A percentile compares a stretch with the other conserved stretches of the same genome.
Conservation (phyloP, 2,113 vertebrate species). For the Propithecus coquereli region DNA sequence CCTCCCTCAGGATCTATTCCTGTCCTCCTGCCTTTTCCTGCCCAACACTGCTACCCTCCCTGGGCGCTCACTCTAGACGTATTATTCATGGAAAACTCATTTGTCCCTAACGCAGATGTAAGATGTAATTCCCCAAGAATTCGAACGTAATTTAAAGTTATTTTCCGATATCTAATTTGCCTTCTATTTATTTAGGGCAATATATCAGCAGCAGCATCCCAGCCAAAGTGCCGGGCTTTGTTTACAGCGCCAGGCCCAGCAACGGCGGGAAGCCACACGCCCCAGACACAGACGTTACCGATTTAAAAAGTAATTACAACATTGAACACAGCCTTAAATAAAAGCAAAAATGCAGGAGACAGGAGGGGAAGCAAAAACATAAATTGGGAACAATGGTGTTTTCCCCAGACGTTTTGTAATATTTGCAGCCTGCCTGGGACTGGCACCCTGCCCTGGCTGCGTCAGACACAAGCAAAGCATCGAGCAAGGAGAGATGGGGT, state of each 20-base stretch:
- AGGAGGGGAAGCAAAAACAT: constrained; percentile 54
- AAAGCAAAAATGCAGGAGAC: constrained; percentile 56
- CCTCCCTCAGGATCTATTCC: background rate
- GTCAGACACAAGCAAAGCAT: background rate
- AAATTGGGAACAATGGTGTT: constrained; percentile 44
- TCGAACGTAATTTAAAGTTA: constrained; percentile 77
- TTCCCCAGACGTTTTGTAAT: constrained; percentile 23
- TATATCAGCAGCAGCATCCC: constrained; percentile 66
- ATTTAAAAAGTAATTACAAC: constrained; percentile 74
- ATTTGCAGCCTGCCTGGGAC: background rate
- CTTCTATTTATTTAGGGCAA: constrained; percentile 74
- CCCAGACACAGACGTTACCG: constrained; percentile 16
- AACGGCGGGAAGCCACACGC: background rate
- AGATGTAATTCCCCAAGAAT: constrained; percentile 73
- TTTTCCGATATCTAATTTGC: constrained; percentile 77
- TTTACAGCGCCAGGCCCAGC: constrained; percentile 37
- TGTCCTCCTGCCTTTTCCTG: background rate
- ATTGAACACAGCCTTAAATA: constrained; percentile 69
- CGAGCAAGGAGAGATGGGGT: background rate
- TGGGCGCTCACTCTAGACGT: constrained; percentile 42
- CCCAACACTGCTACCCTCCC: background rate
- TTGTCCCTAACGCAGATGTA: constrained; percentile 66
- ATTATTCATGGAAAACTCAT: constrained; percentile 58
- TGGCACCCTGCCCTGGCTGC: background rate
- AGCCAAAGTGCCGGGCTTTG: constrained; percentile 36